Percentiles rank a stretch among this genome's conserved stretches.
Conservation (phyloP, 2,113 vertebrate genomes). For the Xiphorhynchus elegans region DNA sequence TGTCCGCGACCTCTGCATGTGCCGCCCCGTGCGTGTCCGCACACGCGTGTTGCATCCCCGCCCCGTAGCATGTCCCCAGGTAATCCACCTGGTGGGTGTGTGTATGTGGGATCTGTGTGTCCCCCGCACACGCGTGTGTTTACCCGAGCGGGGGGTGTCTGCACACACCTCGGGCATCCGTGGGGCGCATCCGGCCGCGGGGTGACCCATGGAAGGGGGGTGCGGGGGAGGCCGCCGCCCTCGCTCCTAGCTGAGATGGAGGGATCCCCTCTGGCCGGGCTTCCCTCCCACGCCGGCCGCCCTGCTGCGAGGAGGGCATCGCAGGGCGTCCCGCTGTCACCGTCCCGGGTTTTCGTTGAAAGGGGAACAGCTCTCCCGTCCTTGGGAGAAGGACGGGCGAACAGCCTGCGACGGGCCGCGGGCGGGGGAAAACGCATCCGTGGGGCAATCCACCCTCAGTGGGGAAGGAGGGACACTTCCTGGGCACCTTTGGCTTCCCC, state of each 20-base stretch:
- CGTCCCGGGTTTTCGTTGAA: slow-evolving; percentile 39
- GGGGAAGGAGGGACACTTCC: neutral
- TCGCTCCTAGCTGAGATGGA: neutral
- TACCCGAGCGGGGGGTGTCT: no score
- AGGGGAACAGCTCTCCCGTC: neutral
- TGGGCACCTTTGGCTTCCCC: neutral
- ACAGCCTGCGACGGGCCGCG: neutral
- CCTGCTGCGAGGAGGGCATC: neutral
- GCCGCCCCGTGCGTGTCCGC: neutral
- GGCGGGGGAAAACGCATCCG: neutral
- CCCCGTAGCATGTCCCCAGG: neutral
- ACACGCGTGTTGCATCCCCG: neutral
- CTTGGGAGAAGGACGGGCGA: neutral
- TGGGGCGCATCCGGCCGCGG: neutral
- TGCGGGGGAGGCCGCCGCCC: neutral
- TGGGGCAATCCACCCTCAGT: neutral
- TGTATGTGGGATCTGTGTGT: accelerated
- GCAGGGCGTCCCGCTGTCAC: neutral
- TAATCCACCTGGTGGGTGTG: no score
- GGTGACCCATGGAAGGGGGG: neutral
- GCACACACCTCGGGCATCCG: neutral
- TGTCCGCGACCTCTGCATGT: neutral
- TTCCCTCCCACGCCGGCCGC: neutral
- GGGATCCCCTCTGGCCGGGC: neutral
- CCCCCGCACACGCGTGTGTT: neutral